Base-by-base conservation (phyloP, 2,888 invertebrate genomes). In the Nyleta sp. region DNA sequence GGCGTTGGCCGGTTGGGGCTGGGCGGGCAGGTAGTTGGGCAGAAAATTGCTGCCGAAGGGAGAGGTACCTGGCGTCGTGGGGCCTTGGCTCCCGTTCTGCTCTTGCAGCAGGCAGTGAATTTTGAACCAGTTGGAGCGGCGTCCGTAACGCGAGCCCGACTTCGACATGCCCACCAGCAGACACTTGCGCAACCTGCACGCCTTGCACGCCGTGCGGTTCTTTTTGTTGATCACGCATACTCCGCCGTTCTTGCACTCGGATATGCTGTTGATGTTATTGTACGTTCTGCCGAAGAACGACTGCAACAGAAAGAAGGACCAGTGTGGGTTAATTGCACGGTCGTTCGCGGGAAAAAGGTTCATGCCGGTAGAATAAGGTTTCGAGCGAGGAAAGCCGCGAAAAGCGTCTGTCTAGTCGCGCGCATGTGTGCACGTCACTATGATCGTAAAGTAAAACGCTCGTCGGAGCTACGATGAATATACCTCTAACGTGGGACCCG, bases 81-180 rank as follows among this genome's bases (percentile, higher is more conserved):
- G 8, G 85, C 85, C 28, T 10, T 28, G 28, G 28, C 10, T 28
- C 8, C 28, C 28, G 28, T 28, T 28, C 44, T 91, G 93, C 78
- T 93, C 93, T 82, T 93, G 93, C 2, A 93, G 91, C 4, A 93
- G 90, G 82, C 97, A 97, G 89, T 97, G 97, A 83, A 97, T 97
- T 91, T 97, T 97, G 92, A 97, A 97, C 97, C 97, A 97, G 91
- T 97, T 97, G 55, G 97, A 97, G 59, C 97, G 93, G 22, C 97
- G 92, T 0, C 97, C 97, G 89, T 97, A 97, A 57, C 97, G 93
- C 0, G 97, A 97, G 10, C 97, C 97, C 65, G 96, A 96, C 91
- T 97, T 97, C 20, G 96, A 96, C 97, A 97, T 97, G 64, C 97
- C 97, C 42, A 97, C 97, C 81, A 95, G 91, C 10, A 97, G 92